Percentiles rank a stretch among this genome's conserved stretches.
These are phyloP conservation scores for Drosophila macrospina DNA, from an alignment of 2,888 invertebrate species.

Conservation along the genomic window DNA sequence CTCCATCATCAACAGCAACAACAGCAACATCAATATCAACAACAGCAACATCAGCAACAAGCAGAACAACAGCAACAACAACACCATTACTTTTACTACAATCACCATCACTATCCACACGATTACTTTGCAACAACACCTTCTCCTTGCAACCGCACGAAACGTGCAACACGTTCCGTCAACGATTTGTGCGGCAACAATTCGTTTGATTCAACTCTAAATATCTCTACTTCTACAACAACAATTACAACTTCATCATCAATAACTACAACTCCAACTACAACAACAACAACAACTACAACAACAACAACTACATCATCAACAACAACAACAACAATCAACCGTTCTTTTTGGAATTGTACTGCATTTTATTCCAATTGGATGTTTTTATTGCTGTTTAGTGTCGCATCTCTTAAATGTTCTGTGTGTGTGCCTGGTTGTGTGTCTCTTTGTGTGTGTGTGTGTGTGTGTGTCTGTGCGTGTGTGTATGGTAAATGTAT, in stretches of 20 bases:
- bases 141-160: conserved; percentile 32
- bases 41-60: conserved; percentile 35
- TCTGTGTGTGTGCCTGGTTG: conserved; percentile 23
- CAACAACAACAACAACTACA: conserved; percentile 48
- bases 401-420: conserved; percentile 46
- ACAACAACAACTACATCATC: conserved; percentile 37
- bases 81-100: conserved; percentile 42
- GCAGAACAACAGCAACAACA: conserved; percentile 34
- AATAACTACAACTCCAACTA: conserved; percentile 19
- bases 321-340: conserved; percentile 53
- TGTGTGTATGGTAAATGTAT: conserved; percentile 25
- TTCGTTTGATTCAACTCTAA: conserved; percentile 48
- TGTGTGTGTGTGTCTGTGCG: conserved; percentile 13
- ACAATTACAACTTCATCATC: conserved; percentile 42
- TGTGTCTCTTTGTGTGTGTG: conserved; percentile 9
- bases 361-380: conserved; percentile 72
- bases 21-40: conserved; percentile 50
- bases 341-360: conserved; percentile 71
- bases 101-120: conserved; percentile 43
- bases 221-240: conserved; percentile 44
- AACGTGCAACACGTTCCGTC: conserved; percentile 53
- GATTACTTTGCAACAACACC: conserved; percentile 24
- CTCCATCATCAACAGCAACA: conserved; percentile 57
- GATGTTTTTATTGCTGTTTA: conserved; percentile 61
- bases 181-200: conserved; percentile 62